These are phyloP conservation scores for Acanthochromis polyacanthus DNA, from an alignment of 2,113 vertebrate species.

Conservation along the genomic window DNA sequence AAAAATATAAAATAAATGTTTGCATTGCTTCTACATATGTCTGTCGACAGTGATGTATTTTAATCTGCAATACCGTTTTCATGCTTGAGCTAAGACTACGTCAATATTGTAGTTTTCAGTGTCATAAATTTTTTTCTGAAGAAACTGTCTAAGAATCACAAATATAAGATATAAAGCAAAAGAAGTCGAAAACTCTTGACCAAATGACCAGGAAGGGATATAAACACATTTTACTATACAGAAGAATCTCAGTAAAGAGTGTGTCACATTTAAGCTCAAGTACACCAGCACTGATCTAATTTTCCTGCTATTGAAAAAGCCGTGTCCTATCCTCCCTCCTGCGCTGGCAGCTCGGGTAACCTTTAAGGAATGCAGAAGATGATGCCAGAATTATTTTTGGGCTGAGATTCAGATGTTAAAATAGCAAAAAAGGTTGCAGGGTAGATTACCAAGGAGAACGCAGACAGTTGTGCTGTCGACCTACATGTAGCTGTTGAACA, in stretches of 20 bases:
- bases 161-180: not conserved
- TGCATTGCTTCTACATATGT: not conserved
- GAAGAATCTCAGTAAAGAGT: not conserved
- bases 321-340: slow-evolving; percentile 49
- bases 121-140: not conserved
- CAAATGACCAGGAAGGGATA: slow-evolving; percentile 1
- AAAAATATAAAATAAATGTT: slow-evolving; percentile 23
- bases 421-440: slow-evolving; percentile 79
- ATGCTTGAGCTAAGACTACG: not conserved
- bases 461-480: slow-evolving; percentile 65
- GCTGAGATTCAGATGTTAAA: slow-evolving; percentile 81
- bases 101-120: not conserved
- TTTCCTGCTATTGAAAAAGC: slow-evolving; percentile 54
- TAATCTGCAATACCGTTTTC: not conserved
- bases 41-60: not conserved
- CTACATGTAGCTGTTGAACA: slow-evolving; percentile 58
- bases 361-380: slow-evolving; percentile 75
- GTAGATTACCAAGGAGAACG: slow-evolving; percentile 72
- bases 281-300: slow-evolving; percentile 43
- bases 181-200: slow-evolving; percentile 5
- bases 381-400: slow-evolving; percentile 81
- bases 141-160: not conserved
- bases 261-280: slow-evolving; percentile 24
- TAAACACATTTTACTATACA: slow-evolving; percentile 16
- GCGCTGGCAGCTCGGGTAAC: slow-evolving; percentile 70